Conservation (phyloP, 2,113 vertebrate species). For the Recurvirostra avosetta region DNA sequence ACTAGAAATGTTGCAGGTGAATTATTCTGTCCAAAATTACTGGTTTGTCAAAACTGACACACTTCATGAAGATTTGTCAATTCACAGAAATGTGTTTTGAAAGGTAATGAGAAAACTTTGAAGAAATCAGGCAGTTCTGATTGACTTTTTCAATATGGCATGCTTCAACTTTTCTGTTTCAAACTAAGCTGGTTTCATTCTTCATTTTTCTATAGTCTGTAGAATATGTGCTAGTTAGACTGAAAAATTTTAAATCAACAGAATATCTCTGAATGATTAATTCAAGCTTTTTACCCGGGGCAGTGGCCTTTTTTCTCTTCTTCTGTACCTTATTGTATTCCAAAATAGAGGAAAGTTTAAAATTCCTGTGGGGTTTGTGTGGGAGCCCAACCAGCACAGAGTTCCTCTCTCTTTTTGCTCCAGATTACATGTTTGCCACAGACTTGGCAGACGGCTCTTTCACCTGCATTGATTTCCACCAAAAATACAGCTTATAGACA, state of each 20-base stretch:
- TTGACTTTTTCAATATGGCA: neutral
- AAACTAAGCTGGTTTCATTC: neutral
- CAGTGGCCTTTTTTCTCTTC: neutral
- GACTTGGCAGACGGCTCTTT: neutral
- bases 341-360: neutral
- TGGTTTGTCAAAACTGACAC: neutral
- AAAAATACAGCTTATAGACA: neutral
- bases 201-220: neutral
- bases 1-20: neutral
- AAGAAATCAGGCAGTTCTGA: neutral
- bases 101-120: neutral
- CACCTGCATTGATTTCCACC: neutral
- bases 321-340: neutral
- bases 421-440: neutral
- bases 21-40: neutral
- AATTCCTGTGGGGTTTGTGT: neutral
- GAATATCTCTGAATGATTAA: neutral
- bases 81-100: neutral
- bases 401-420: neutral
- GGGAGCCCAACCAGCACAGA: neutral
- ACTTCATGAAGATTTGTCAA: neutral
- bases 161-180: neutral
- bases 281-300: neutral
- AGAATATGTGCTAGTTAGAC: neutral
- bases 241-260: neutral